Percentiles rank a stretch among this genome's conserved stretches.
Conservation (phyloP, 2,888 invertebrate genomes). For the Miltochrista miniata region DNA sequence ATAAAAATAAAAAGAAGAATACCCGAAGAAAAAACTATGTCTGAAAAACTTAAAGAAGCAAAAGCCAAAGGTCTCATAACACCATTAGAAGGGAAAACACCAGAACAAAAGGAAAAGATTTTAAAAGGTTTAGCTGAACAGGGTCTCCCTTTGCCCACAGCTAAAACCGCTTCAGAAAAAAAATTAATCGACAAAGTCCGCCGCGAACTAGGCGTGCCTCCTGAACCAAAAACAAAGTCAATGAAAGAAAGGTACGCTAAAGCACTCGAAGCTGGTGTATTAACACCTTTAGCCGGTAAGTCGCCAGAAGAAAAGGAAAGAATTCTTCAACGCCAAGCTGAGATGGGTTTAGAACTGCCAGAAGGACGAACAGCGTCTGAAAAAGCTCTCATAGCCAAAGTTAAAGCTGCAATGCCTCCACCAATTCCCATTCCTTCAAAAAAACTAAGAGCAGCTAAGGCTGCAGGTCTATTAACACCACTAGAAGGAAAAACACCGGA, state of each 20-base stretch:
- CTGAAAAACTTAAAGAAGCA: slow-evolving; percentile 1
- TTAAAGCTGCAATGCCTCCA: neutral
- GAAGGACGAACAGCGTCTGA: slow-evolving; percentile 37
- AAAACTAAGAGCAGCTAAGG: slow-evolving; percentile 31
- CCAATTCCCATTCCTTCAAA: neutral
- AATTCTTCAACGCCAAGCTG: slow-evolving; percentile 21
- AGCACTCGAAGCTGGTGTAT: slow-evolving; percentile 35
- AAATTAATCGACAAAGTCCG: slow-evolving; percentile 19
- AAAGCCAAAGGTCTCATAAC: slow-evolving; percentile 23
- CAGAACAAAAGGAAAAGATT: slow-evolving; percentile 12
- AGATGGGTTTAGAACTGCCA: slow-evolving; percentile 34
- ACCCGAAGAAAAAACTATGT: neutral
- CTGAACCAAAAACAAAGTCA: slow-evolving; percentile 15
- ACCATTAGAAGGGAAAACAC: slow-evolving; percentile 29
- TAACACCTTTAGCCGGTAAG: slow-evolving; percentile 36
- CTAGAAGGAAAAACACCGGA: slow-evolving; percentile 1
- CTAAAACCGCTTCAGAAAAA: slow-evolving; percentile 34
- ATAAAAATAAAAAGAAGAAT: slow-evolving; percentile 2
- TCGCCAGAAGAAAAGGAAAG: slow-evolving; percentile 28
- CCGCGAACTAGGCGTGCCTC: slow-evolving; percentile 28
- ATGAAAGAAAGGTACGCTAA: slow-evolving; percentile 33
- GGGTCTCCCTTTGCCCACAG: slow-evolving; percentile 19
- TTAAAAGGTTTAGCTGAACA: neutral
- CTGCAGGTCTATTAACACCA: slow-evolving; percentile 15
- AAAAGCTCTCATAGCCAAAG: slow-evolving; percentile 31